Base-by-base conservation (phyloP, 2,888 invertebrate species). In the Unio delphinus region DNA sequence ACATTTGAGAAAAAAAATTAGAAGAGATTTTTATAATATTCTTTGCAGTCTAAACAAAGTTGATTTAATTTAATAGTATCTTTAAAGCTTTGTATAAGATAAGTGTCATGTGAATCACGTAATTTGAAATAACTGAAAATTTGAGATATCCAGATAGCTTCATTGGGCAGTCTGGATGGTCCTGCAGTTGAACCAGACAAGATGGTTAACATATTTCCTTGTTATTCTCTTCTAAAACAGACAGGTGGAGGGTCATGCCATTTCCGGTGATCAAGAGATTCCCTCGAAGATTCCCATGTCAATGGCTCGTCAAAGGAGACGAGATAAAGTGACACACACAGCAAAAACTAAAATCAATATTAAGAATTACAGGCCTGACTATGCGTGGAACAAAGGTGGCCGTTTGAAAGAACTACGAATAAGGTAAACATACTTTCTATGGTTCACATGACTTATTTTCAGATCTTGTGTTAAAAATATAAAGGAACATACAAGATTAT, bases 331-430 rank as follows among this genome's bases (percentile, higher is more conserved):
- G 67, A 64, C 64, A 55, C 56, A 60, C 60, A 30, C 62, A 55
- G 69, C 66, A 5, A 69, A 66, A 34, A 72, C 75, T 28, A 72
- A 63, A 58, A 70, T 83, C 8, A 70, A 82, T 58, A 85, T 85
- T 56, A 75, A 76, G 45, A 79, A 83, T 45, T 88, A 89, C 70
- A 75, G 83, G 63, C 88, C 88, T 26, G 85, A 81, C 18, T 89
- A 89, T 65, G 86, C 86, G 0, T 89, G 89, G 89, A 88, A 87
- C 74, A 79, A 82, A 73, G 89, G 89, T 20, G 89, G 89, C 15
- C 75, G 88, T 60, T 69, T 89, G 28, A 89, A 88, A 69, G 89
- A 89, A 72, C 69, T 89, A 1, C 76, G 86, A 65, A 87, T 88
- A 55, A 84, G 88, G 88, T 87, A 76, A 34, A 58, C 18, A 57